These are phyloP conservation scores for Dicroscelio sp. DNA, from an alignment of 2,888 invertebrate genomes.

Conservation along the genomic window DNA sequence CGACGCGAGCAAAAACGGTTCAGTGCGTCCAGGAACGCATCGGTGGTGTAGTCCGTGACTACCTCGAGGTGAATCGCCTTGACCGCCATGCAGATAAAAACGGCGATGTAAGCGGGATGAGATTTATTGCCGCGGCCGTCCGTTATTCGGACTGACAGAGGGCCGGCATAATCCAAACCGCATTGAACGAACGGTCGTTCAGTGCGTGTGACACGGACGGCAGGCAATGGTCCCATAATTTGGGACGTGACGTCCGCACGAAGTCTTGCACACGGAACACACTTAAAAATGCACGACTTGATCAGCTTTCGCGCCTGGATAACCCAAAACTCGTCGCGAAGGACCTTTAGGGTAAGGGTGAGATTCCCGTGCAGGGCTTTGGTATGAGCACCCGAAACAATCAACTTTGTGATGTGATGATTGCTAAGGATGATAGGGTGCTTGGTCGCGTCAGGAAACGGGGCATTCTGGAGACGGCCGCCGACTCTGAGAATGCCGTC, in stretches of 20 bases:
- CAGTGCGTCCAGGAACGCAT: neutral
- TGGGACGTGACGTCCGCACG: neutral
- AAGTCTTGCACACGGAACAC: slow-evolving; percentile 24
- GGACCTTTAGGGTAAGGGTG: neutral
- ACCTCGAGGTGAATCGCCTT: neutral
- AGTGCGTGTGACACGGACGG: neutral
- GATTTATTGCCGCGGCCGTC: neutral
- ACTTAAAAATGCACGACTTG: slow-evolving; percentile 31
- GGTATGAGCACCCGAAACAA: neutral
- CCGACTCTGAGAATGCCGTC: too few relatives aligned
- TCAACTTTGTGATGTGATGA: neutral
- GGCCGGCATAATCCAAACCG: slow-evolving; percentile 68
- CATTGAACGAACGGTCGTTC: slow-evolving; percentile 30
- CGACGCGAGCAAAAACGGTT: neutral
- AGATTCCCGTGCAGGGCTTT: neutral
- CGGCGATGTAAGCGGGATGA: neutral
- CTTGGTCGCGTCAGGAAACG: neutral
- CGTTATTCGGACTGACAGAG: neutral
- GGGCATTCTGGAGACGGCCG: too few relatives aligned
- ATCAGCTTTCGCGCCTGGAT: neutral
- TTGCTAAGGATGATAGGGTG: neutral
- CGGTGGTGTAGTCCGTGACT: neutral
- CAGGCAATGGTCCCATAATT: slow-evolving; percentile 63
- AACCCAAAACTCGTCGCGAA: slow-evolving; percentile 39
- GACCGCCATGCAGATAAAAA: neutral